These are phyloP conservation scores for Scolanthus callimorphus DNA, from an alignment of 92 coral and sea anemone genomes.

Conservation along the genomic window DNA sequence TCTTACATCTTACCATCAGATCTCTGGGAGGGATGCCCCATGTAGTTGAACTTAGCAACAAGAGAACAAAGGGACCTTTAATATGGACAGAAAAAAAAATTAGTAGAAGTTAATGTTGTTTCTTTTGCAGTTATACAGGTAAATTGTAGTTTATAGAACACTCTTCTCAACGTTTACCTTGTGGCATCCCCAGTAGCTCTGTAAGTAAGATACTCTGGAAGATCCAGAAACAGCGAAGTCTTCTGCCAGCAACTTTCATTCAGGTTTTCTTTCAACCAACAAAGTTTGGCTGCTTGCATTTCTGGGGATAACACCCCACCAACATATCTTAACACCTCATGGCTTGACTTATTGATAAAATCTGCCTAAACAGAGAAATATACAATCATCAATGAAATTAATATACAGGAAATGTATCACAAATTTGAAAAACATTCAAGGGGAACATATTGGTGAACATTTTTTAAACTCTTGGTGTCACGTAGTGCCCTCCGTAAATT, in stretches of 20 bases:
- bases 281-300: slow-evolving; percentile 91
- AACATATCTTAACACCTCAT: slow-evolving; percentile 79
- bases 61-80: slow-evolving; percentile 90
- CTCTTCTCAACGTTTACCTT: too few relatives aligned
- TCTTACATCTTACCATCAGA: slow-evolving; percentile 66
- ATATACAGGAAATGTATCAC: too few relatives aligned
- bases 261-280: slow-evolving; percentile 84
- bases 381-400: too few relatives aligned
- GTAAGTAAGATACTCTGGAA: slow-evolving; percentile 85
- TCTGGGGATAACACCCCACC: slow-evolving; percentile 92
- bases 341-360: slow-evolving; percentile 53
- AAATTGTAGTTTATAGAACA: too few relatives aligned
- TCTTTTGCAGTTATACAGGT: too few relatives aligned
- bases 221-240: slow-evolving; percentile 67
- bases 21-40: slow-evolving; percentile 81
- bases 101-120: too few relatives aligned
- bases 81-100: too few relatives aligned
- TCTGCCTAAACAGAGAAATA: slow-evolving; percentile 48
- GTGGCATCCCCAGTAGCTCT: slow-evolving; percentile 66
- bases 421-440: too few relatives aligned
- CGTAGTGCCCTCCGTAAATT: too few relatives aligned
- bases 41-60: slow-evolving; percentile 88
- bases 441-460: too few relatives aligned
- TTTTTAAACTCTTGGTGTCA: too few relatives aligned
- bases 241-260: slow-evolving; percentile 54